Evolutionary conservation across 2,797 vertebrate species (phyloP).

Genomic region (Lepus oiostolus): DNA sequence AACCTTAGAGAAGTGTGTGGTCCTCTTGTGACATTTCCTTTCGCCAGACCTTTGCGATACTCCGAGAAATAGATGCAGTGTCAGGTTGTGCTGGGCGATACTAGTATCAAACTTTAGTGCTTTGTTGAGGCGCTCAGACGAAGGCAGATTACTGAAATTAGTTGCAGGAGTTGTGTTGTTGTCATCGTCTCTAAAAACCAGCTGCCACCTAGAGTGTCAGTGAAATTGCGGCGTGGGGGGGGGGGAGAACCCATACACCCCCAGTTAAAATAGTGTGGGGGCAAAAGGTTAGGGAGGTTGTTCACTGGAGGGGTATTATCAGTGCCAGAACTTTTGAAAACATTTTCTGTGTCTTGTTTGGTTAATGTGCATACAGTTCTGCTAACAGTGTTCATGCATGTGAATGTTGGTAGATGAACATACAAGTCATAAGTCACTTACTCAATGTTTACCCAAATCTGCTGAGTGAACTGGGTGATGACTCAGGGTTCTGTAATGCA

Average conservation of each 20-base stretch:
- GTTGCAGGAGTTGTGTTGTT: neutral
- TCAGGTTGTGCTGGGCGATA: neutral
- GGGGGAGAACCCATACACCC: too few relatives aligned
- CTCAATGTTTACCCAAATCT: constrained; percentile 73
- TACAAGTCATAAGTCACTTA: constrained; percentile 43
- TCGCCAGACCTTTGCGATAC: neutral
- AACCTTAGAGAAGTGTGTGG: neutral
- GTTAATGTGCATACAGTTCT: neutral
- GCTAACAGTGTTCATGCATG: neutral
- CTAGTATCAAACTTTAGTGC: neutral
- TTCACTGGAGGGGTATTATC: neutral
- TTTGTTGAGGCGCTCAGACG: neutral
- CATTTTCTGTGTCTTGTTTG: constrained; percentile 37
- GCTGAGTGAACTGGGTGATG: constrained; percentile 76
- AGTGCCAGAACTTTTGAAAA: neutral
- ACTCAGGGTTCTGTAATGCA: constrained; percentile 81
- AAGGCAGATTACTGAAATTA: neutral
- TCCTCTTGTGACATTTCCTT: constrained; percentile 62
- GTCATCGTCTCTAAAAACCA: neutral
- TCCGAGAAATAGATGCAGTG: neutral
- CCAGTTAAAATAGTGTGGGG: neutral
- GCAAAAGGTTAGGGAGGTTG: neutral
- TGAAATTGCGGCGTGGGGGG: neutral
- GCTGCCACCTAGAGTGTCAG: neutral
- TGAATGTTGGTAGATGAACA: constrained; percentile 15